Percentiles rank a stretch among this genome's conserved stretches.
phyloP scores from a whole-genome alignment of 2,888 invertebrate species.

The Drosophila atripex region DNA sequence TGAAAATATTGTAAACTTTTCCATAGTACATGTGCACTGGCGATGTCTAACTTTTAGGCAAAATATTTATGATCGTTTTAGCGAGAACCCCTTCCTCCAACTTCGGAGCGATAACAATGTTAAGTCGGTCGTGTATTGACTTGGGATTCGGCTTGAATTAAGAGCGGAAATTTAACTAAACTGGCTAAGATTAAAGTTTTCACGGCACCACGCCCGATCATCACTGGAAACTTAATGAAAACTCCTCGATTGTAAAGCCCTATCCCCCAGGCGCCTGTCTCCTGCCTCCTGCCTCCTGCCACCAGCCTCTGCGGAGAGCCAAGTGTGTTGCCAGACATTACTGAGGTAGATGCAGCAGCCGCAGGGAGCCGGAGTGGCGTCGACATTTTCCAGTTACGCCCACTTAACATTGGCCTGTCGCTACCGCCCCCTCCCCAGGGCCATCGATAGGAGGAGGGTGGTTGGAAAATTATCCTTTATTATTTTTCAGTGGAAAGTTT shows the following conservation, averaged over 20 bases:
- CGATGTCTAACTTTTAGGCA: slow-evolving; percentile 70
- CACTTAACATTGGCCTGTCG: slow-evolving; percentile 53
- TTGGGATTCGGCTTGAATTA: slow-evolving; percentile 27
- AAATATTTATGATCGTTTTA: slow-evolving; percentile 77
- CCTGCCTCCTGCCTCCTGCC: neutral
- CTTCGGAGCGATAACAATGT: slow-evolving; percentile 37
- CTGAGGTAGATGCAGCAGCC: slow-evolving; percentile 30
- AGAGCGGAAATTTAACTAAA: slow-evolving; percentile 27
- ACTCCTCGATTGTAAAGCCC: neutral
- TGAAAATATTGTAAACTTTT: slow-evolving; percentile 66
- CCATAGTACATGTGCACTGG: slow-evolving; percentile 21
- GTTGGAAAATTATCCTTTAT: slow-evolving; percentile 59
- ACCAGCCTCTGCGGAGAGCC: neutral
- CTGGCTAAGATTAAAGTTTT: slow-evolving; percentile 31
- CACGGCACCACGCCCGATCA: neutral
- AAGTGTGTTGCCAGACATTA: slow-evolving; percentile 26
- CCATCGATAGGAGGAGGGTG: slow-evolving; percentile 6
- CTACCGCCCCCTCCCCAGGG: slow-evolving; percentile 2
- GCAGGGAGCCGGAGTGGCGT: slow-evolving; percentile 4
- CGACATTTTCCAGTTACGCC: slow-evolving; percentile 61
- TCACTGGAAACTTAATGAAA: slow-evolving; percentile 34
- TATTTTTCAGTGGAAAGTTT: slow-evolving; percentile 58
- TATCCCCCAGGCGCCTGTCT: neutral
- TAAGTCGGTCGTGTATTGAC: slow-evolving; percentile 42
- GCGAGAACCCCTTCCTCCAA: slow-evolving; percentile 19